Evolutionary conservation across 2,113 vertebrate genomes (phyloP).

Genomic region (Reinhardtius hippoglossoides): DNA sequence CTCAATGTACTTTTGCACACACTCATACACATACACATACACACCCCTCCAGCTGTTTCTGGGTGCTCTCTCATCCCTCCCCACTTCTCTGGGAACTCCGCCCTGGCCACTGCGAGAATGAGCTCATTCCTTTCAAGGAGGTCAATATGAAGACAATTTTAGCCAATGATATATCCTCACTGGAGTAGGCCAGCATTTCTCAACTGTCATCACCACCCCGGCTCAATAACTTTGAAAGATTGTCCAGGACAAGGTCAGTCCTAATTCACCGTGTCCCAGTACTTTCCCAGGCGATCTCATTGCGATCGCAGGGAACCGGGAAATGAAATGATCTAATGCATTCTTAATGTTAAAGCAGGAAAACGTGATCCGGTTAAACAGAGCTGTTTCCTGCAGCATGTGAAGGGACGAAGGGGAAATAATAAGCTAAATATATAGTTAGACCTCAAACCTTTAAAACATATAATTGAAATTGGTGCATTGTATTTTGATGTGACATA

Average conservation of each 20-base stretch:
- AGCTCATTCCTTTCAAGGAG: constrained; percentile 74
- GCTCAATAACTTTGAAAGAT: constrained; percentile 83
- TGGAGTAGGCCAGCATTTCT: constrained; percentile 75
- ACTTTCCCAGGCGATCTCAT: constrained; percentile 54
- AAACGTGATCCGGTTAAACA: constrained; percentile 33
- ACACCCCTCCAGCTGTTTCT: constrained; percentile 19
- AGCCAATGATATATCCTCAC: constrained; percentile 78
- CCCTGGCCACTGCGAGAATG: constrained; percentile 45
- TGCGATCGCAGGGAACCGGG: constrained; percentile 38
- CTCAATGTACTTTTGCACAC: not conserved
- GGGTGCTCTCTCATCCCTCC: constrained; percentile 11
- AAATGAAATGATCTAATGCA: constrained; percentile 54
- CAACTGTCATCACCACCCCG: constrained; percentile 75
- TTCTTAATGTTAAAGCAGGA: constrained; percentile 4
- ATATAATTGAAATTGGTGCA: not conserved
- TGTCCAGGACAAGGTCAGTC: constrained; percentile 79
- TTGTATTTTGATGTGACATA: not conserved
- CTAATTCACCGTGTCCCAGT: constrained; percentile 71
- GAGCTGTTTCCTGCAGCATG: constrained; percentile 10
- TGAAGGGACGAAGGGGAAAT: not conserved
- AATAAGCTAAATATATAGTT: not conserved
- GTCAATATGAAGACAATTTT: constrained; percentile 82
- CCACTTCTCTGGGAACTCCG: constrained; percentile 31
- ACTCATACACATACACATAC: constrained; percentile 21
- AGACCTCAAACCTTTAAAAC: not conserved